Conservation (phyloP, 2,888 invertebrate species). For the Shargacucullia verbasci region DNA sequence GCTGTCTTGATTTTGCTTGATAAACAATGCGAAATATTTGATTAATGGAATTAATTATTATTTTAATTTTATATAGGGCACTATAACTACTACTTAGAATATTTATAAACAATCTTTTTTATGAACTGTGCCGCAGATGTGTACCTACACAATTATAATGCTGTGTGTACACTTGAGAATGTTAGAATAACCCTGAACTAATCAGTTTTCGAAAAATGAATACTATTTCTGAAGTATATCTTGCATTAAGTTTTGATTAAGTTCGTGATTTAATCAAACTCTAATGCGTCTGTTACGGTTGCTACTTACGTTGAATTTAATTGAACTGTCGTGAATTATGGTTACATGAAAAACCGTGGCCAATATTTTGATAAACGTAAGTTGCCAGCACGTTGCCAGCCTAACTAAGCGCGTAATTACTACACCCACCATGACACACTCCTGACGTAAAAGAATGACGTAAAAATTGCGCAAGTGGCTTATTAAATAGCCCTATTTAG, state of each 20-base stretch:
- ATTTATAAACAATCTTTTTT: too few relatives aligned
- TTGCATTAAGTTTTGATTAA: background rate
- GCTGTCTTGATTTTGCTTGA: slow-evolving; percentile 17
- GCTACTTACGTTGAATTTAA: background rate
- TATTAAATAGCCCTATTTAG: slow-evolving; percentile 32
- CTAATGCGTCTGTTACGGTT: background rate
- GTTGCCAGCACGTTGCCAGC: slow-evolving; percentile 6
- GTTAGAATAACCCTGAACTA: too few relatives aligned
- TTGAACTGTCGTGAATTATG: slow-evolving; percentile 1
- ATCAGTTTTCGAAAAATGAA: too few relatives aligned
- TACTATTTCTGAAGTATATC: too few relatives aligned
- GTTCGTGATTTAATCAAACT: background rate
- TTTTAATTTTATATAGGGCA: slow-evolving; percentile 21
- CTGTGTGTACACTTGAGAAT: too few relatives aligned
- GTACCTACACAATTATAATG: too few relatives aligned
- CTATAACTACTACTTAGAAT: too few relatives aligned
- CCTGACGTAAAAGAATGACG: slow-evolving; percentile 46
- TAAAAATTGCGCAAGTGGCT: slow-evolving; percentile 30
- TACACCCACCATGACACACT: slow-evolving; percentile 25
- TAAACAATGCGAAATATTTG: slow-evolving; percentile 8
- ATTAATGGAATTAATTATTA: slow-evolving; percentile 22
- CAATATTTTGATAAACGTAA: slow-evolving; percentile 11
- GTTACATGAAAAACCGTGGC: slow-evolving; percentile 2
- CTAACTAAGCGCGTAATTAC: slow-evolving; percentile 41
- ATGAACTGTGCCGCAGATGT: too few relatives aligned